Conservation (phyloP, 2,888 invertebrate genomes). For the Ecliptopera silaceata region DNA sequence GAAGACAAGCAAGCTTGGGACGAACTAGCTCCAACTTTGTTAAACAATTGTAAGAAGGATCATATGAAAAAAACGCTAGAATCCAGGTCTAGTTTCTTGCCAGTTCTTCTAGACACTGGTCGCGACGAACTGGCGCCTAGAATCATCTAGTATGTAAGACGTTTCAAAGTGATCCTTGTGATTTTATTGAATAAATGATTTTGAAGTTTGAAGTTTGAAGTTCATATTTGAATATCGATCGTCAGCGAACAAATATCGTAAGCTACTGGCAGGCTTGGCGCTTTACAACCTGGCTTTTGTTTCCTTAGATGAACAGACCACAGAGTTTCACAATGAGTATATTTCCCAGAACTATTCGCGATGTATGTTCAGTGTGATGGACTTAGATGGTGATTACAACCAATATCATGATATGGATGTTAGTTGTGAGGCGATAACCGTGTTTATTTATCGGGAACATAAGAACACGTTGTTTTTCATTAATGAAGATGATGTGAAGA, state of each 20-base stretch:
- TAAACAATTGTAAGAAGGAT: too few relatives aligned
- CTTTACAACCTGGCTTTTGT: conserved; percentile 14
- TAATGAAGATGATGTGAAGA: background rate
- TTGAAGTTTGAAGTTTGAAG: too few relatives aligned
- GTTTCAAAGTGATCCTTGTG: too few relatives aligned
- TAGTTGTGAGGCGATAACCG: conserved; percentile 1
- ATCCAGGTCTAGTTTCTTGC: too few relatives aligned
- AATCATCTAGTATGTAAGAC: too few relatives aligned
- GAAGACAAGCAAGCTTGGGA: too few relatives aligned
- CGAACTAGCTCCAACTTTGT: too few relatives aligned
- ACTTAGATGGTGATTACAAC: background rate
- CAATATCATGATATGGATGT: background rate
- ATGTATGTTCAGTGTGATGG: background rate
- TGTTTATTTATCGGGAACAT: conserved; percentile 1
- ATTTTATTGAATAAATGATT: too few relatives aligned
- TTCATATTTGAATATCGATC: conserved; percentile 17
- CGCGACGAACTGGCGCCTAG: too few relatives aligned
- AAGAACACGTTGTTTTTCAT: background rate
- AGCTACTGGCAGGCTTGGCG: conserved; percentile 15
- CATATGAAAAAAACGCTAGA: too few relatives aligned
- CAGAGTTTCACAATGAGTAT: conserved; percentile 1
- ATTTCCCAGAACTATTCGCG: background rate
- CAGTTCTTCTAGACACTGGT: too few relatives aligned
- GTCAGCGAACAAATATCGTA: conserved; percentile 13
- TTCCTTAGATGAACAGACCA: background rate